These are phyloP conservation scores for Rhodophaea formosa DNA, from an alignment of 2,888 invertebrate species.

Conservation along the genomic window DNA sequence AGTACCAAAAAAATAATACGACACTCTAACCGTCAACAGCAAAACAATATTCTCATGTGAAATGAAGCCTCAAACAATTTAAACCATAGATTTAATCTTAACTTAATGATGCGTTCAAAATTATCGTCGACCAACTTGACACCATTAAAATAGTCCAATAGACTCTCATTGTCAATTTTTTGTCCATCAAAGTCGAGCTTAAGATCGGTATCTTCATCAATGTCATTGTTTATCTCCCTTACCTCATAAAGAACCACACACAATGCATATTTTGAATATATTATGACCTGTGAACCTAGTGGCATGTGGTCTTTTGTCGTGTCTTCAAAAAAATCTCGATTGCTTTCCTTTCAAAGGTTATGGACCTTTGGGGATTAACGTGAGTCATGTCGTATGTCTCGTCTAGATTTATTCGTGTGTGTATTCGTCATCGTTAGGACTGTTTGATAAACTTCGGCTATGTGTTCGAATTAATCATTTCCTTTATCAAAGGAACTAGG, in stretches of 20 bases:
- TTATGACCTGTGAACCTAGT: slow-evolving; percentile 69
- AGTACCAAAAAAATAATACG: not conserved
- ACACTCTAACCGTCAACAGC: slow-evolving; percentile 9
- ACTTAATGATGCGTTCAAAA: slow-evolving; percentile 69
- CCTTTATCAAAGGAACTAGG: not conserved
- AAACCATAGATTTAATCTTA: slow-evolving; percentile 55
- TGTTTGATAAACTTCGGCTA: slow-evolving; percentile 4
- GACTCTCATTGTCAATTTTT: slow-evolving; percentile 42
- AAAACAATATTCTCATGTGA: slow-evolving; percentile 21
- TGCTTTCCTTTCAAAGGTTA: slow-evolving; percentile 50
- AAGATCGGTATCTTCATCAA: slow-evolving; percentile 55
- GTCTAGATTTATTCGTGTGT: slow-evolving; percentile 23
- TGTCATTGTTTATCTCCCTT: slow-evolving; percentile 63
- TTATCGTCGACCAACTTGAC: slow-evolving; percentile 52
- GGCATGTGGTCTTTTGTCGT: slow-evolving; percentile 44
- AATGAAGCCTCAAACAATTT: slow-evolving; percentile 9
- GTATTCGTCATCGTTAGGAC: slow-evolving; percentile 9
- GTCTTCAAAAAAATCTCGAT: slow-evolving; percentile 29
- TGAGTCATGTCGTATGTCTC: slow-evolving; percentile 49
- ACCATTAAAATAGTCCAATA: slow-evolving; percentile 46
- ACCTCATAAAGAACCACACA: slow-evolving; percentile 54
- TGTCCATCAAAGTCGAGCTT: slow-evolving; percentile 40
- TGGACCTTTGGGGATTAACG: slow-evolving; percentile 53
- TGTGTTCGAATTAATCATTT: not conserved
- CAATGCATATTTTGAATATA: slow-evolving; percentile 77